phyloP scores from a whole-genome alignment of 2,888 invertebrate genomes.

The Cylindroiulus punctatus region DNA sequence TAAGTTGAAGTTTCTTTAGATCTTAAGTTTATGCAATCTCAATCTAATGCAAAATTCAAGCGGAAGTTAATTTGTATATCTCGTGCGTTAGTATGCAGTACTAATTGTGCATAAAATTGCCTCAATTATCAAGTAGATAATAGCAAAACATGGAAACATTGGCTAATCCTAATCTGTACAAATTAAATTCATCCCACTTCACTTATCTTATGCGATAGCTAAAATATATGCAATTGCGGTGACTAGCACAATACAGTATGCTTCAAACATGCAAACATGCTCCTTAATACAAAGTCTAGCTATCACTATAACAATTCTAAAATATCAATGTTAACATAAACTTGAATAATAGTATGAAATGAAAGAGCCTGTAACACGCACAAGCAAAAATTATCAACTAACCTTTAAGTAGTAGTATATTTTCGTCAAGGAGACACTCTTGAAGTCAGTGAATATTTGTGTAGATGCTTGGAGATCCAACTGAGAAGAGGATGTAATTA shows the following conservation, averaged over 20 bases:
- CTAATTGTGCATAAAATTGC: conserved; percentile 20
- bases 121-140: not conserved
- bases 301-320: no score
- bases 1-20: no score
- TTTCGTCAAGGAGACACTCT: not conserved
- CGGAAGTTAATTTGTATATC: conserved; percentile 31
- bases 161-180: not conserved
- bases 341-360: no score
- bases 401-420: conserved; percentile 2
- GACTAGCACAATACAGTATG: not conserved
- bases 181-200: not conserved
- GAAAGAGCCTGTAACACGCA: not conserved
- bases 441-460: not conserved
- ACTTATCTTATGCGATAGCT: not conserved
- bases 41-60: conserved; percentile 13
- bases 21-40: no score
- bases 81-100: not conserved
- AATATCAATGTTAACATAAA: no score
- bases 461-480: conserved; percentile 7
- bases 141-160: not conserved
- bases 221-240: not conserved
- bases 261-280: no score
- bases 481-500: conserved; percentile 1
- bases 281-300: no score
- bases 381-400: not conserved